Percentiles rank a stretch among this genome's conserved stretches.
These are phyloP conservation scores for Chaenogobius annularis DNA, from an alignment of 2,113 vertebrate species.

Conservation along the genomic window DNA sequence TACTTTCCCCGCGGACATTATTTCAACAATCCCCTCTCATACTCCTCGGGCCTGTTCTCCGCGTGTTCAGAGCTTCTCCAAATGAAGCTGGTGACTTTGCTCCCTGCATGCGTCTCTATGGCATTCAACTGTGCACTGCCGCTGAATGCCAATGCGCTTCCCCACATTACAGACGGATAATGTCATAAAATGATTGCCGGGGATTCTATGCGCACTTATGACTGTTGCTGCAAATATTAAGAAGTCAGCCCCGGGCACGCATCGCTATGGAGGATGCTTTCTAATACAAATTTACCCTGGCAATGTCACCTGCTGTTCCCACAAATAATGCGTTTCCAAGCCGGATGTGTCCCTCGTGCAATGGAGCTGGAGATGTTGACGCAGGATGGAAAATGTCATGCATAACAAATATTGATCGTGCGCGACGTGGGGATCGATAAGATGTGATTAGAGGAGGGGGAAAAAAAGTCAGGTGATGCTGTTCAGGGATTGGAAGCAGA, in stretches of 20 bases:
- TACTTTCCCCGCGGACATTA: constrained; percentile 20
- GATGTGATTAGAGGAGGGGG: constrained; percentile 41
- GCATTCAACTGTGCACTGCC: not conserved
- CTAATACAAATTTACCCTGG: constrained; percentile 10
- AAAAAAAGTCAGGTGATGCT: constrained; percentile 46
- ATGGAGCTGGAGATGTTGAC: not conserved
- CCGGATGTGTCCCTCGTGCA: constrained; percentile 4
- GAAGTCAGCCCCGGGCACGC: constrained; percentile 2
- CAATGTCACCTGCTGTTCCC: constrained; percentile 4
- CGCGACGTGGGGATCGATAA: not conserved
- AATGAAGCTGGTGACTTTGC: constrained; percentile 10
- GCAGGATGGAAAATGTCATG: constrained; percentile 1
- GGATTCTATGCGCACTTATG: not conserved
- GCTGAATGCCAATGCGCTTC: constrained; percentile 2
- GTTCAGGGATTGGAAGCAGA: not conserved
- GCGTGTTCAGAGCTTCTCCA: constrained; percentile 7
- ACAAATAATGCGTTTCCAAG: not conserved
- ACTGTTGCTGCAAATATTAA: constrained; percentile 2
- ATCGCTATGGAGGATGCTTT: not conserved
- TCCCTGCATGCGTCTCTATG: not conserved
- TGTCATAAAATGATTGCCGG: constrained; percentile 1
- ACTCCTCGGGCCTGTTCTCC: not conserved
- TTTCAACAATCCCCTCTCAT: constrained; percentile 5
- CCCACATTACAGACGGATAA: constrained; percentile 5
- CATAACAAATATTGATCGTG: constrained; percentile 1